Evolutionary conservation across 2,797 vertebrate genomes (phyloP).

Genomic region (Apodemus agrarius): DNA sequence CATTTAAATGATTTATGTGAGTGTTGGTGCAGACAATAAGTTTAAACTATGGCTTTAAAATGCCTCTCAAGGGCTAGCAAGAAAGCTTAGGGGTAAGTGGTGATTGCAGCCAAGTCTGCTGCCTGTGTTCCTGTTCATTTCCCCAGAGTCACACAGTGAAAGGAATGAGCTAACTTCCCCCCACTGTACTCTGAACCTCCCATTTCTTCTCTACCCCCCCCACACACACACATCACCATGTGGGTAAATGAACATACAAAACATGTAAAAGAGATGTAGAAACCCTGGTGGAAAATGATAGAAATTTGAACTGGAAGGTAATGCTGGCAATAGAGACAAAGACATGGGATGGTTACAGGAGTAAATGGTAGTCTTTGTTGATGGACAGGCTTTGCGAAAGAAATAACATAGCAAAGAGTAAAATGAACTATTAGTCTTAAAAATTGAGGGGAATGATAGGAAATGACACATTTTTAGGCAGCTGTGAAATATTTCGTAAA

Average conservation of each 20-base stretch:
- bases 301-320: neutral
- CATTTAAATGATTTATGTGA: neutral
- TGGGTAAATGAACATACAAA: neutral
- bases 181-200: neutral
- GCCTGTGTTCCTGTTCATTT: neutral
- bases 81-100: neutral
- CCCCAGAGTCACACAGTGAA: neutral
- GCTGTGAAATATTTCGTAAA: slow-evolving; percentile 6
- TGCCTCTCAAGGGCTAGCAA: neutral
- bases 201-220: too few species aligned
- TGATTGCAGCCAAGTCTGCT: neutral
- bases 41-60: neutral
- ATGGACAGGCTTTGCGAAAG: neutral
- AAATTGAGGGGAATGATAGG: neutral
- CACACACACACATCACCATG: too few species aligned
- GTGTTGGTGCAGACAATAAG: neutral
- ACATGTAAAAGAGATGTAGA: neutral
- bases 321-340: neutral
- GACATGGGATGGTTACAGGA: neutral
- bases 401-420: neutral
- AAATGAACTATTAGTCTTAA: neutral
- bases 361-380: neutral
- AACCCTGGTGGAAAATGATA: neutral
- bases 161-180: neutral
- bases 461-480: neutral